Percentiles rank a stretch among this genome's conserved stretches.
Conservation (phyloP, 92 coral and sea anemone species). For the Bergia puertoricense region DNA sequence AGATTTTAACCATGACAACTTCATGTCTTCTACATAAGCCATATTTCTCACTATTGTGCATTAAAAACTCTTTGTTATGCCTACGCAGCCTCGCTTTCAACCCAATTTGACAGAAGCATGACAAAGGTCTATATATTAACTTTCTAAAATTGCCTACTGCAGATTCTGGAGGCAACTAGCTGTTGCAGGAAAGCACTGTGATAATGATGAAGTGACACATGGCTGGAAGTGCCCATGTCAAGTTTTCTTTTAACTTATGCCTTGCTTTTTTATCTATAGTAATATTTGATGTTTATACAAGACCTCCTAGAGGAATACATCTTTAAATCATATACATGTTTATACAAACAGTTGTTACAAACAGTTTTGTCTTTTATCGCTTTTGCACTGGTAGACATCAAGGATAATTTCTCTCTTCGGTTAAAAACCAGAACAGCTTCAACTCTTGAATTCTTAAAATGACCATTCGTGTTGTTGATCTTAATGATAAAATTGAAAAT, state of each 20-base stretch:
- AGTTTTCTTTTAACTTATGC: slow-evolving; percentile 1
- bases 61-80: too few species aligned
- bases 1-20: too few species aligned
- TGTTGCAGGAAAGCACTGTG: not conserved
- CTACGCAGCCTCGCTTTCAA: too few species aligned
- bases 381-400: slow-evolving; percentile 24
- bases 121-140: too few species aligned
- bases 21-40: too few species aligned
- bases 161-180: slow-evolving; percentile 43
- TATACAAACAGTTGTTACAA: not conserved
- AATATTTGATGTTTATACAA: slow-evolving; percentile 25
- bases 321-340: not conserved
- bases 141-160: not conserved
- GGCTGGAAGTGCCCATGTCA: not conserved
- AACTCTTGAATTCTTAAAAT: too few species aligned
- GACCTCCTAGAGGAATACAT: slow-evolving; percentile 13
- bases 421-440: not conserved
- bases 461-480: too few species aligned
- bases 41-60: too few species aligned
- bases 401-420: not conserved
- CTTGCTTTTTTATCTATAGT: slow-evolving; percentile 1
- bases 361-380: slow-evolving; percentile 19
- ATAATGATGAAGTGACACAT: not conserved
- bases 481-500: too few species aligned
- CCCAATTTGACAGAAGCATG: too few species aligned